phyloP scores from a whole-genome alignment of 2,888 invertebrate species.

The Thecocarcelia acutangulata region DNA sequence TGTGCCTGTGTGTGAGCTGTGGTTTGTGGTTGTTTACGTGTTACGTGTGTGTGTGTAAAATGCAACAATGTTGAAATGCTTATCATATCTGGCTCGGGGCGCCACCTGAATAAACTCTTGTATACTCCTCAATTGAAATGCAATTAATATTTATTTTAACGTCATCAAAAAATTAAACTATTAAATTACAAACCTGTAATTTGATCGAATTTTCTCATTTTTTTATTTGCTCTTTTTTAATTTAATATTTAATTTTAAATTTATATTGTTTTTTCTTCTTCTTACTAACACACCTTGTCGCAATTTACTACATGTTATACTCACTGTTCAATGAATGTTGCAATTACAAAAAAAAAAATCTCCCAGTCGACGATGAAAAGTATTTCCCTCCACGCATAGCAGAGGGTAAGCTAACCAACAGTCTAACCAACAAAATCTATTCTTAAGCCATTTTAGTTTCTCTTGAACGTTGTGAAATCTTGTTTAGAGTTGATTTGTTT shows the following conservation, averaged over 20 bases:
- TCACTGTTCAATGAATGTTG: constrained; percentile 33
- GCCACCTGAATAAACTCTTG: constrained; percentile 26
- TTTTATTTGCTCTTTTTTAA: constrained; percentile 17
- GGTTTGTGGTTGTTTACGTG: constrained; percentile 2
- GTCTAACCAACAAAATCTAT: neutral
- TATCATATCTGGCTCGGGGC: neutral
- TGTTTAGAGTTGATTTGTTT: constrained; percentile 43
- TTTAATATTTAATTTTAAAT: constrained; percentile 23
- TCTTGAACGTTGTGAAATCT: constrained; percentile 30
- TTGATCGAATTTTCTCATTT: constrained; percentile 25
- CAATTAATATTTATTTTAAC: constrained; percentile 48
- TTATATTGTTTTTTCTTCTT: constrained; percentile 34
- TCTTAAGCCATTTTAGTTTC: constrained; percentile 26
- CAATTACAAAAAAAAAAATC: constrained; percentile 22
- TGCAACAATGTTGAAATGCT: neutral
- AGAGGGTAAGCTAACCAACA: constrained; percentile 75
- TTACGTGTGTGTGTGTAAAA: neutral
- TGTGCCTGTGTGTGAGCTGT: neutral
- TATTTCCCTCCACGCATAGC: constrained; percentile 74
- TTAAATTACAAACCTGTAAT: constrained; percentile 54
- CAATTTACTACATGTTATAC: constrained; percentile 16
- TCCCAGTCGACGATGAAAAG: constrained; percentile 77
- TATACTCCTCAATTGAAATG: constrained; percentile 17
- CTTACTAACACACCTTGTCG: constrained; percentile 9
- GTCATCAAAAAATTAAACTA: constrained; percentile 54